phyloP scores from a whole-genome alignment of 1,140 invertebrate species.

The Ceratina japonica region DNA sequence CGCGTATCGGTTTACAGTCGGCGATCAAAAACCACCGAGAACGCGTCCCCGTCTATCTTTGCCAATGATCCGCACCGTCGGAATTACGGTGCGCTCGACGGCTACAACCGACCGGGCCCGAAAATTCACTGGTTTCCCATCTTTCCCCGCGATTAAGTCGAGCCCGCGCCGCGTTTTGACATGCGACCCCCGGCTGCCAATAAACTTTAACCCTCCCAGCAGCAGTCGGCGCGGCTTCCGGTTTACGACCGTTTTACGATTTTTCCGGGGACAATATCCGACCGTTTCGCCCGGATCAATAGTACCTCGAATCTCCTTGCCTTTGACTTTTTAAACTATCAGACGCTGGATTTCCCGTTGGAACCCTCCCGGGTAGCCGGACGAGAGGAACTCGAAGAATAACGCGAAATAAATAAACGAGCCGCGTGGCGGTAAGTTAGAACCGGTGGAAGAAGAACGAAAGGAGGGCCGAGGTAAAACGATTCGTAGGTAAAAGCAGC shows the following conservation, averaged over 20 bases:
- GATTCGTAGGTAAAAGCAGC: constrained; percentile 40
- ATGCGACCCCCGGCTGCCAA: neutral
- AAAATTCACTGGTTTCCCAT: too few relatives aligned
- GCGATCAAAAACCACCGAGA: constrained; percentile 44
- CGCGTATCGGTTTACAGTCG: constrained; percentile 44
- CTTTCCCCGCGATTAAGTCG: constrained; percentile 26
- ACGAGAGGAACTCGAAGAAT: too few relatives aligned
- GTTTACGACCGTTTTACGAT: constrained; percentile 16
- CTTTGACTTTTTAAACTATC: too few relatives aligned
- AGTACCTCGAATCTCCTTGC: too few relatives aligned
- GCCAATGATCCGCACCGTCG: neutral
- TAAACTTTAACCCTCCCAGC: constrained; percentile 21
- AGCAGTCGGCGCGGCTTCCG: neutral
- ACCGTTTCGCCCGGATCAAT: too few relatives aligned
- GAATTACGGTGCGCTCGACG: constrained; percentile 5
- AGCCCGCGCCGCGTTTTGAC: constrained; percentile 1
- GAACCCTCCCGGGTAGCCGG: too few relatives aligned
- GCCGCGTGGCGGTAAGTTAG: too few relatives aligned
- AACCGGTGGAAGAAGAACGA: neutral
- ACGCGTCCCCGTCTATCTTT: neutral
- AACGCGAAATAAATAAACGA: too few relatives aligned
- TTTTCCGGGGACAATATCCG: constrained; percentile 2
- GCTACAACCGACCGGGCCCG: neutral
- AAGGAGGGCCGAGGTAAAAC: too few relatives aligned
- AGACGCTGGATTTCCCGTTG: too few relatives aligned